Evolutionary conservation across 2,888 invertebrate species (phyloP).

Genomic region (Tromatobia lineatoria): DNA sequence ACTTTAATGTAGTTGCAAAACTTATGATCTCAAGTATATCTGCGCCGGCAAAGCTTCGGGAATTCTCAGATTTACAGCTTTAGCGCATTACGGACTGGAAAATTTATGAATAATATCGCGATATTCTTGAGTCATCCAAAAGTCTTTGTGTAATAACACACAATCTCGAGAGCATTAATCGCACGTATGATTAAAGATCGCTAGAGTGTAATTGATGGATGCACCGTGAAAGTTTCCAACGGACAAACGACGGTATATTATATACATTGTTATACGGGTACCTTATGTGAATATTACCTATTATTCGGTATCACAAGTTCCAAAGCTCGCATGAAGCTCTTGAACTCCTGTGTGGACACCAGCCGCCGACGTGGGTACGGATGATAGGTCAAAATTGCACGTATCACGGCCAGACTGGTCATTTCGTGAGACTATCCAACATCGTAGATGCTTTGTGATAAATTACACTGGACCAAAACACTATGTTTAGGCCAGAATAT

Average conservation of each 20-base stretch:
- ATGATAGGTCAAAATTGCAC: constrained; percentile 42
- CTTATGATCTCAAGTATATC: neutral
- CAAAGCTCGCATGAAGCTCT: constrained; percentile 32
- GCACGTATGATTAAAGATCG: constrained; percentile 26
- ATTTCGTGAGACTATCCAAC: constrained; percentile 8
- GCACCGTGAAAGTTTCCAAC: constrained; percentile 41
- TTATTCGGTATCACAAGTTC: constrained; percentile 43
- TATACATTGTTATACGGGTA: constrained; percentile 21
- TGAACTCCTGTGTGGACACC: constrained; percentile 22
- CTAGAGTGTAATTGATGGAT: constrained; percentile 44
- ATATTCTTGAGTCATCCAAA: neutral
- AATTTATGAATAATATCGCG: no score
- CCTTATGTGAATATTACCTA: constrained; percentile 28
- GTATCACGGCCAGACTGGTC: neutral
- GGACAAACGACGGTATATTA: constrained; percentile 18
- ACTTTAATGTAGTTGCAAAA: no score
- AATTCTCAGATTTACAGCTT: neutral
- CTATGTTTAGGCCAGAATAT: neutral
- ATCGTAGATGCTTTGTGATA: constrained; percentile 39
- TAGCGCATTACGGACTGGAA: neutral
- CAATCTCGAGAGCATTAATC: constrained; percentile 29
- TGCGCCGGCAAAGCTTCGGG: neutral
- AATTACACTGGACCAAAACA: constrained; percentile 32
- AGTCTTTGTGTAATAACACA: constrained; percentile 27
- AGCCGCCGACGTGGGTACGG: constrained; percentile 7